A percentile compares a stretch with the other conserved stretches of the same genome.
These are phyloP conservation scores for Drosophila kohkoa DNA, from an alignment of 1,140 invertebrate species.

Conservation along the genomic window DNA sequence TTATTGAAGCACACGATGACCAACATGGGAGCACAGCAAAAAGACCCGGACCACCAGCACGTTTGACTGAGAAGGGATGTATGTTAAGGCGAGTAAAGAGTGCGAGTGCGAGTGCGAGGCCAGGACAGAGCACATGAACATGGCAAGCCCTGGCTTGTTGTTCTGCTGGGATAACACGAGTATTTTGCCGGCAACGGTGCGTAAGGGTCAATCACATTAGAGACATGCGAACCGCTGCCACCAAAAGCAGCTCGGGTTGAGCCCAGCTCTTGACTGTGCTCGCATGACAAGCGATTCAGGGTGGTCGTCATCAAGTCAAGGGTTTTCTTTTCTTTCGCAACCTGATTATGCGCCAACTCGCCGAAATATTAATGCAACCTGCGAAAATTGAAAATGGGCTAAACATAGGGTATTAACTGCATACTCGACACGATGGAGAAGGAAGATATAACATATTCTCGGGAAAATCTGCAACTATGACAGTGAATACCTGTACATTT, in stretches of 20 bases:
- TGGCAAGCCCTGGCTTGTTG: slow-evolving; percentile 26
- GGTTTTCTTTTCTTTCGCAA: slow-evolving; percentile 30
- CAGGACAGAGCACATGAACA: slow-evolving; percentile 20
- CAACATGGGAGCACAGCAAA: slow-evolving; percentile 71
- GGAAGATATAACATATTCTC: too few relatives aligned
- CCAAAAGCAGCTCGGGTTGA: slow-evolving; percentile 1
- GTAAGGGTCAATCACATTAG: slow-evolving; percentile 83
- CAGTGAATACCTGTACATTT: too few relatives aligned
- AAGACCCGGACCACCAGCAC: slow-evolving; percentile 16
- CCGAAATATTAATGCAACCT: too few relatives aligned
- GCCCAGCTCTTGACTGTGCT: slow-evolving; percentile 3
- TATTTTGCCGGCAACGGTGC: slow-evolving; percentile 79
- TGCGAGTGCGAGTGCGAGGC: neutral
- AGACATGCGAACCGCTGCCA: slow-evolving; percentile 66
- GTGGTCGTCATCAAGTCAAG: slow-evolving; percentile 38
- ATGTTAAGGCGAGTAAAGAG: neutral
- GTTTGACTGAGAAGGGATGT: neutral
- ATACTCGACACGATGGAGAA: too few relatives aligned
- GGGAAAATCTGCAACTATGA: too few relatives aligned
- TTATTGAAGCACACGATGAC: slow-evolving; percentile 81
- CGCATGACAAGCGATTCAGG: slow-evolving; percentile 1
- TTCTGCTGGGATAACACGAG: slow-evolving; percentile 69
- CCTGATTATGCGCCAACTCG: too few relatives aligned
- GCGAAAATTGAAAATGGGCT: too few relatives aligned
- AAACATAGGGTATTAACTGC: too few relatives aligned